Evolutionary conservation across 2,888 invertebrate species (phyloP).

Genomic region (Trichopoda pennipes): DNA sequence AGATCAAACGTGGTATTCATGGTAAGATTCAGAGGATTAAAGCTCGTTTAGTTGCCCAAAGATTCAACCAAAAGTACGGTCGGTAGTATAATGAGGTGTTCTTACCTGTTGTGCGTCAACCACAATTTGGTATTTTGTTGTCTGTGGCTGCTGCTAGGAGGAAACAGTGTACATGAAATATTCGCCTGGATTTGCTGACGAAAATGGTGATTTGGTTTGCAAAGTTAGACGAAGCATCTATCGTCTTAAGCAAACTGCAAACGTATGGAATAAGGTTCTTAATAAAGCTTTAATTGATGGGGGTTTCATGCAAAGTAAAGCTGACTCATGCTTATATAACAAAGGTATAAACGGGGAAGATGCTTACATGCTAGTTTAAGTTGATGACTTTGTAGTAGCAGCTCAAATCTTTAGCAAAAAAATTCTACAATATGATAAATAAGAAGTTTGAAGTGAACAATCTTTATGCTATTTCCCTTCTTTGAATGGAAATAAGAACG

Average conservation of each 20-base stretch:
- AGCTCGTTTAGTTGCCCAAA: no score
- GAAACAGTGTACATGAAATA: no score
- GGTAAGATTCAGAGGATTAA: slow-evolving; percentile 58
- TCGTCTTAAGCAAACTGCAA: slow-evolving; percentile 55
- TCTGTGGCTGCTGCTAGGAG: no score
- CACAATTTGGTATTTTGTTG: no score
- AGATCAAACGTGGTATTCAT: slow-evolving; percentile 34
- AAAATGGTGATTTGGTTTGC: slow-evolving; percentile 23
- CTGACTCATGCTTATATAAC: no score
- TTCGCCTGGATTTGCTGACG: slow-evolving; percentile 42
- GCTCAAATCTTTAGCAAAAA: neutral
- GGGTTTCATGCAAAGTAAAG: no score
- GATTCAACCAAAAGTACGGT: no score
- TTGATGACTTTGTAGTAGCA: slow-evolving; percentile 56
- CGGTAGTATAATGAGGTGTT: no score
- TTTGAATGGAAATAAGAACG: neutral
- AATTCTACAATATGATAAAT: neutral
- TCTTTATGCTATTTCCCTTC: slow-evolving; percentile 15
- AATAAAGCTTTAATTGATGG: no score
- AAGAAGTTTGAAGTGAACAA: slow-evolving; percentile 18
- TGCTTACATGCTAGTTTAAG: slow-evolving; percentile 32
- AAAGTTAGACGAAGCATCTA: slow-evolving; percentile 54
- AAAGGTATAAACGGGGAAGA: no score
- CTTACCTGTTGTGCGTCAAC: no score
- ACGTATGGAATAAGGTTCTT: slow-evolving; percentile 45